Base-by-base conservation (phyloP, 2,113 vertebrate genomes). In the Apus apus region DNA sequence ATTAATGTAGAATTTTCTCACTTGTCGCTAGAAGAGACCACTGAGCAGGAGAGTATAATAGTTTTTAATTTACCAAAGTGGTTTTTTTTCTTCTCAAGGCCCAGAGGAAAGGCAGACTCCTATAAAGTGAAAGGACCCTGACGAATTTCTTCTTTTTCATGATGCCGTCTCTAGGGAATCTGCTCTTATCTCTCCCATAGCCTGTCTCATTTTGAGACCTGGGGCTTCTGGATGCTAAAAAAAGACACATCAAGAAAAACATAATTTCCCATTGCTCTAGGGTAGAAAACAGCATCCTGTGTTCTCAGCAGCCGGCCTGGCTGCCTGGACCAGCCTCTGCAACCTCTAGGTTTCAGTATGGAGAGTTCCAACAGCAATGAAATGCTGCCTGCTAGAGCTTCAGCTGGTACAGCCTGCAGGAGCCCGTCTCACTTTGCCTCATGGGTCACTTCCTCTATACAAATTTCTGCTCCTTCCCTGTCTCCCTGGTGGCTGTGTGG, bases 391-490 rank as follows among this genome's bases (percentile, higher is more conserved):
- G 56, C 51, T 72, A n/a, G 72, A 67, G 34, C 46, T 94, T 66
- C 72, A 65, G 65, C 51, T 84, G 87, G 56, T 45, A 11, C 60
- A 45, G 50, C 5, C 93, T 26, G 64, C 75, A 71, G 85, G 68
- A 80, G 43, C 34, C 43, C 50, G 29, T 56, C 78, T 48, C 4
- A 0, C 22, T 81, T 88, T 90, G 26, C 64, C 74, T 85, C 84
- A 87, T 73, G 94, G 95, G 89, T 96, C 96, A 94, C 46, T 58
- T 95, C 91, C 66, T 48, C 89, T 50, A 48, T 74, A 89, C 66
- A 95, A 89, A 85, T 91, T 68, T 85, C 66, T 85, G 48, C 70
- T 74, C 74, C 81, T 91, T 89, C 78, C 70, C 61, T 74, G 71
- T 80, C 66, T 91, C 30, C 74, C 54, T 5, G 2, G 62, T 0